phyloP scores from a whole-genome alignment of 92 coral and sea anemone genomes.

The Parazoanthus darwini region DNA sequence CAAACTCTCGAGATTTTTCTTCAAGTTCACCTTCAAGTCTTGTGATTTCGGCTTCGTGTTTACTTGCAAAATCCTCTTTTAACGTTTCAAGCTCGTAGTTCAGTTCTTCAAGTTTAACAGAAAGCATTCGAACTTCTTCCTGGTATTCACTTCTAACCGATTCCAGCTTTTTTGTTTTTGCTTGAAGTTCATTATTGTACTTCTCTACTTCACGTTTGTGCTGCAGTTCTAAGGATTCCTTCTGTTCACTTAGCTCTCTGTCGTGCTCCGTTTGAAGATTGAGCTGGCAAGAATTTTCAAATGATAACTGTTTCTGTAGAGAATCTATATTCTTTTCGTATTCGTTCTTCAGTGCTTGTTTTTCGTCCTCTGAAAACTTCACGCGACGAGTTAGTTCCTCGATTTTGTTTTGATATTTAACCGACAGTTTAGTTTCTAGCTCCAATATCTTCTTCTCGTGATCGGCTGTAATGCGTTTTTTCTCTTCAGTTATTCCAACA shows the following conservation, averaged over 20 bases:
- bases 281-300: slow-evolving; percentile 75
- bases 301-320: slow-evolving; percentile 70
- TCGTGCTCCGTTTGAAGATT: slow-evolving; percentile 79
- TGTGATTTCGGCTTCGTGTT: slow-evolving; percentile 53
- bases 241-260: slow-evolving; percentile 56
- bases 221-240: slow-evolving; percentile 54
- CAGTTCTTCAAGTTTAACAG: slow-evolving; percentile 61
- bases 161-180: slow-evolving; percentile 56
- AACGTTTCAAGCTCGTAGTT: slow-evolving; percentile 49
- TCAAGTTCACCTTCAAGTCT: slow-evolving; percentile 50
- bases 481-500: slow-evolving; percentile 43
- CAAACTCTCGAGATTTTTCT: slow-evolving; percentile 60
- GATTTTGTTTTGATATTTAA: slow-evolving; percentile 43
- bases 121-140: slow-evolving; percentile 50
- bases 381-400: slow-evolving; percentile 49
- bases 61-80: slow-evolving; percentile 38
- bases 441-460: slow-evolving; percentile 41
- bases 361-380: slow-evolving; percentile 42
- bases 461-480: slow-evolving; percentile 16
- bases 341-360: slow-evolving; percentile 45
- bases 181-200: slow-evolving; percentile 59
- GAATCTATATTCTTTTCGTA: slow-evolving; percentile 75
- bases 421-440: slow-evolving; percentile 34
- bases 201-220: slow-evolving; percentile 71
- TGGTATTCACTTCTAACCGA: slow-evolving; percentile 50